phyloP scores from a whole-genome alignment of 2,113 vertebrate genomes.

The Petromus typicus region DNA sequence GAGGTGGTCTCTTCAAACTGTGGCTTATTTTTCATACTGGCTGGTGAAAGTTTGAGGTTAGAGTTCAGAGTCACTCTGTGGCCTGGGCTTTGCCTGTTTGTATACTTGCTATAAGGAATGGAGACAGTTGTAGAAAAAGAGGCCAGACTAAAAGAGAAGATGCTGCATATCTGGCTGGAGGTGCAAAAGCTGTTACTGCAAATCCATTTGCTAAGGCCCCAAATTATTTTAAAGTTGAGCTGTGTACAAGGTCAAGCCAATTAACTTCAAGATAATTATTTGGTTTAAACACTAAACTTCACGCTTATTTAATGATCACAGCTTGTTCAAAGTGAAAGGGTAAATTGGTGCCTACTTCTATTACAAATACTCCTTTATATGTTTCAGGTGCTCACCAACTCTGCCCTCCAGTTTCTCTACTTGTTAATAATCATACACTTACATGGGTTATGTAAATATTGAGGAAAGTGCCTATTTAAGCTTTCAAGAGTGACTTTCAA shows the following conservation, averaged over 20 bases:
- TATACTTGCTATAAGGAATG: not conserved
- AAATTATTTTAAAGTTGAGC: slow-evolving; percentile 13
- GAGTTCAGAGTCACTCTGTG: not conserved
- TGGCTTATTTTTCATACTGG: not conserved
- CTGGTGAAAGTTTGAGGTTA: not conserved
- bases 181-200: not conserved
- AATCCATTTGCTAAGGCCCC: not conserved
- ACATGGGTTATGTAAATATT: slow-evolving; percentile 38
- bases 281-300: slow-evolving; percentile 38
- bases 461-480: slow-evolving; percentile 15
- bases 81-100: not conserved
- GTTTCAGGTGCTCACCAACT: not conserved
- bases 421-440: slow-evolving; percentile 53
- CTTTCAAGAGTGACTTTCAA: slow-evolving; percentile 11
- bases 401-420: slow-evolving; percentile 39
- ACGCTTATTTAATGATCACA: slow-evolving; percentile 29
- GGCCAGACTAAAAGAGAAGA: not conserved
- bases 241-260: slow-evolving; percentile 44
- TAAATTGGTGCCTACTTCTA: not conserved
- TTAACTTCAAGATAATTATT: slow-evolving; percentile 46
- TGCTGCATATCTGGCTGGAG: not conserved
- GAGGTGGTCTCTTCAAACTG: not conserved
- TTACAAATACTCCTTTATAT: not conserved
- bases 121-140: not conserved
- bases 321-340: slow-evolving; percentile 10